These are phyloP conservation scores for Pungitius pungitius DNA, from an alignment of 2,113 vertebrate species.

Conservation along the genomic window DNA sequence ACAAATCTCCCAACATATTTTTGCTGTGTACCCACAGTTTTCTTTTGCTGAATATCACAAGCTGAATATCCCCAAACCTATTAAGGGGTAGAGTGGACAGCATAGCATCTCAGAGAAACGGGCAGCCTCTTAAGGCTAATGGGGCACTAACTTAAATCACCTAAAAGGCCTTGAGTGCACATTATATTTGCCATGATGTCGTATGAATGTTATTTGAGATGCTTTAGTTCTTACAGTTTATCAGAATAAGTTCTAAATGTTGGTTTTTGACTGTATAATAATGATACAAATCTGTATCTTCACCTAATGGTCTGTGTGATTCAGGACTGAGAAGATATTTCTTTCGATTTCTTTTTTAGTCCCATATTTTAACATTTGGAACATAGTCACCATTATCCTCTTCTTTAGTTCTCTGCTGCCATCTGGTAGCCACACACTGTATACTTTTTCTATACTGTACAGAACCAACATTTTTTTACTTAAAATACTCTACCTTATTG, in stretches of 20 bases:
- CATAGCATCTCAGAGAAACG: slow-evolving; percentile 4
- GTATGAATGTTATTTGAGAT: neutral
- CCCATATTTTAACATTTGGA: neutral
- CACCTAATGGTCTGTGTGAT: neutral
- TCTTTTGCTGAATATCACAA: slow-evolving; percentile 25
- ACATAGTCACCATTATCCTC: neutral
- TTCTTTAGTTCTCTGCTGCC: slow-evolving; percentile 34
- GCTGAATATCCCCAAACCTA: slow-evolving; percentile 21
- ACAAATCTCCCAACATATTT: too few species aligned
- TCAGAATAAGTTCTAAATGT: neutral
- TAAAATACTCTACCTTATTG: neutral
- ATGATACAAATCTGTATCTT: neutral
- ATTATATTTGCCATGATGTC: neutral
- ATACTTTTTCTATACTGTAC: neutral
- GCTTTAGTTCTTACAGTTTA: neutral
- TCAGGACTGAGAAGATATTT: neutral
- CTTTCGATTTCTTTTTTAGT: neutral
- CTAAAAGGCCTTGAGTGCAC: neutral
- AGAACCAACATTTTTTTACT: neutral
- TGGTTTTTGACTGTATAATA: neutral
- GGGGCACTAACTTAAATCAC: neutral
- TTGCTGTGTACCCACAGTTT: too few species aligned
- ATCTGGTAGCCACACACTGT: slow-evolving; percentile 19
- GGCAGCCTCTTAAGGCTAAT: slow-evolving; percentile 5
- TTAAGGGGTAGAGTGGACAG: slow-evolving; percentile 43